phyloP scores from a whole-genome alignment of 2,797 vertebrate species.

The Chrosomus eos region DNA sequence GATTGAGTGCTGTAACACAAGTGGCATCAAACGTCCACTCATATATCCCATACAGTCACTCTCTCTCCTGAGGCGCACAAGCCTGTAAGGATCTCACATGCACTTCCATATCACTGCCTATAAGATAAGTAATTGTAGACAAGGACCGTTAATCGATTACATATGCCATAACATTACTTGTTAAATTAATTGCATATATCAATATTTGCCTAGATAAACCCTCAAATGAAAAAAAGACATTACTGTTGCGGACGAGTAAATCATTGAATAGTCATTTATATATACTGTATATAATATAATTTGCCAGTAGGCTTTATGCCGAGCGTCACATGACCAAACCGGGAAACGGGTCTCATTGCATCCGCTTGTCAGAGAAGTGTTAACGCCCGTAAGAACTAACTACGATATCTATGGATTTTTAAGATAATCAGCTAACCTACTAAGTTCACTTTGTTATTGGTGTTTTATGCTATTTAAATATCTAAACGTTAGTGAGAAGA shows the following conservation, averaged over 20 bases:
- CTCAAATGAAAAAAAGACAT: not conserved
- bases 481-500: too few species aligned
- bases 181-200: not conserved
- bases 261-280: not conserved
- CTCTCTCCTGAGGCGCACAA: constrained; percentile 30
- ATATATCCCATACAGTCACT: constrained; percentile 36
- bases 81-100: constrained; percentile 9
- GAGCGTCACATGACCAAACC: too few species aligned
- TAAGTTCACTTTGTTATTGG: too few species aligned
- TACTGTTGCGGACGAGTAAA: not conserved
- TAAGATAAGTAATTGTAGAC: constrained; percentile 18
- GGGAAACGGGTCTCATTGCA: too few species aligned
- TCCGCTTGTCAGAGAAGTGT: too few species aligned
- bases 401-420: too few species aligned
- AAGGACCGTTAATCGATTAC: not conserved
- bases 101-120: not conserved
- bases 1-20: constrained; percentile 31
- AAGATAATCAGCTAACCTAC: too few species aligned
- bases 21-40: constrained; percentile 54
- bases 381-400: too few species aligned
- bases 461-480: too few species aligned
- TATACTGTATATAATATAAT: too few species aligned
- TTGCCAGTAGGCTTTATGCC: too few species aligned
- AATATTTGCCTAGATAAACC: not conserved
- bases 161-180: not conserved